A percentile compares a stretch with the other conserved stretches of the same genome.
Evolutionary conservation across 1,140 invertebrate genomes (phyloP).

Genomic region (Whitmania pigra): DNA sequence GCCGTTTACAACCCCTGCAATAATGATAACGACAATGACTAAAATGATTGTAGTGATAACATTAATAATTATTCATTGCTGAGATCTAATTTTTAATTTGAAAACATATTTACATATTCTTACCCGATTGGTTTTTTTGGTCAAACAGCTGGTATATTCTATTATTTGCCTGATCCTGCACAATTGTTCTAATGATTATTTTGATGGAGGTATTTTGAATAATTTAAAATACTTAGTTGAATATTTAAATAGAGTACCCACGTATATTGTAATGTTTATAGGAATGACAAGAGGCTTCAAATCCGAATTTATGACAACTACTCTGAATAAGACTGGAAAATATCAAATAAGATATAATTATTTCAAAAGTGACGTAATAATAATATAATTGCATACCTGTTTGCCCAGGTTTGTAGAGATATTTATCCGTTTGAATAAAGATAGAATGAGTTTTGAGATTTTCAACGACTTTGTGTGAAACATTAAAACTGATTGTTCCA

Average conservation of each 20-base stretch:
- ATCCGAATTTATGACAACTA: background rate
- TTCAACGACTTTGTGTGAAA: background rate
- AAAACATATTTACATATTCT: background rate
- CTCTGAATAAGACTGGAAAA: slow-evolving; percentile 3
- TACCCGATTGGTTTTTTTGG: background rate
- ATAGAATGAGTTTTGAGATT: slow-evolving; percentile 55
- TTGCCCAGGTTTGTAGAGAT: slow-evolving; percentile 83
- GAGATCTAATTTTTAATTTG: background rate
- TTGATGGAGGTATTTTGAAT: no score
- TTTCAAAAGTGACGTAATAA: no score
- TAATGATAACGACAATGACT: no score
- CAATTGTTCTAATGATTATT: background rate
- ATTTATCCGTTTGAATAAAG: slow-evolving; percentile 87
- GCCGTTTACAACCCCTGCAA: background rate
- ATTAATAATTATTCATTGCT: no score
- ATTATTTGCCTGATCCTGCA: background rate
- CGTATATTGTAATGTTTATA: slow-evolving; percentile 1
- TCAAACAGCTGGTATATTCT: background rate
- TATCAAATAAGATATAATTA: no score
- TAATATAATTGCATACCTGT: slow-evolving; percentile 46
- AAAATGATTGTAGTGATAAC: no score
- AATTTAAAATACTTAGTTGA: no score
- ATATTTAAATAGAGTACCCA: background rate
- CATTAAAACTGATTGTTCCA: slow-evolving; percentile 2
- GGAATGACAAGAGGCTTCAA: background rate